A percentile compares a stretch with the other conserved stretches of the same genome.
These are phyloP conservation scores for Pipistrellus nathusii DNA, from an alignment of 2,797 vertebrate genomes.

Conservation along the genomic window DNA sequence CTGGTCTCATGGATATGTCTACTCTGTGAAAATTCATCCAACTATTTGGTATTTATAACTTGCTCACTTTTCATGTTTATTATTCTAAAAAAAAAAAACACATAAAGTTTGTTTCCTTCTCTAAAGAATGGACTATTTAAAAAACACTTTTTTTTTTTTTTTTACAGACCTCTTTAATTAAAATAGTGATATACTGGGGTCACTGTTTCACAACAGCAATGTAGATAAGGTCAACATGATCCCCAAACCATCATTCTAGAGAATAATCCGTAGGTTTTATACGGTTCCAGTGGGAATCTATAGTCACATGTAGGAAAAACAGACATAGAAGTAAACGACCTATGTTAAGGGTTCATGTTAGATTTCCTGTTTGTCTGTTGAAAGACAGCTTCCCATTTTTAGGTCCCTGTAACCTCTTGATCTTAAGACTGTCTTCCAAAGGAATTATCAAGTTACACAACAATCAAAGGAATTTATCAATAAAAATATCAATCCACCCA, in stretches of 20 bases:
- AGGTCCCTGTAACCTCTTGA: constrained; percentile 77
- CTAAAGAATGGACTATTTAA: constrained; percentile 25
- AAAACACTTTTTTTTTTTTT: constrained; percentile 41
- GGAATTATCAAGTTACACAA: constrained; percentile 82
- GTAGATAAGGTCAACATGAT: constrained; percentile 45
- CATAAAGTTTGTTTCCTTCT: constrained; percentile 59
- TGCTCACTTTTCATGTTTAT: constrained; percentile 8
- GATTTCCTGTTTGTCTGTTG: constrained; percentile 55
- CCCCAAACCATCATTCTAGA: constrained; percentile 49
- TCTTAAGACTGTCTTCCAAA: constrained; percentile 77
- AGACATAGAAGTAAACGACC: constrained; percentile 59
- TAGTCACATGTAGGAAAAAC: constrained; percentile 79
- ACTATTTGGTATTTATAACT: background rate
- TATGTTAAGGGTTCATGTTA: constrained; percentile 35
- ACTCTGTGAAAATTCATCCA: background rate
- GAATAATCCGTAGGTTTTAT: background rate
- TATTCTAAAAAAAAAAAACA: constrained; percentile 29
- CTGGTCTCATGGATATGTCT: background rate
- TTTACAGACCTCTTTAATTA: constrained; percentile 42
- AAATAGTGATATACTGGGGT: background rate
- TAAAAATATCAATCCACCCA: constrained; percentile 65
- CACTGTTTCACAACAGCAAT: background rate
- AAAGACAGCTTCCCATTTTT: constrained; percentile 82
- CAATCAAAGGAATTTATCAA: constrained; percentile 84
- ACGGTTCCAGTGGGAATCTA: constrained; percentile 69